A percentile compares a stretch with the other conserved stretches of the same genome.
phyloP scores from a whole-genome alignment of 2,797 vertebrate species.

The Etheostoma nigrum region DNA sequence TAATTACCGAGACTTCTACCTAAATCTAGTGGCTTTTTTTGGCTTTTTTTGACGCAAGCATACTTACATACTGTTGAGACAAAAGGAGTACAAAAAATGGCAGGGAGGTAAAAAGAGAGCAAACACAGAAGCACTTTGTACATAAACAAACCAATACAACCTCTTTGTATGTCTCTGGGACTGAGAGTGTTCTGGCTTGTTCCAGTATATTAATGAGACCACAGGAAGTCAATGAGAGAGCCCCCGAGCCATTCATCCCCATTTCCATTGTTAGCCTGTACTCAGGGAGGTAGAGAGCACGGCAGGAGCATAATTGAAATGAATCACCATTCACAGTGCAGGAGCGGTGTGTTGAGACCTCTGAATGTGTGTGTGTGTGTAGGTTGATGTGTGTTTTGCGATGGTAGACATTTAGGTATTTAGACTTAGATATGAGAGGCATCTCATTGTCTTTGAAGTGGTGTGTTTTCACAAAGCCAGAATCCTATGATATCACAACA shows the following conservation, averaged over 20 bases:
- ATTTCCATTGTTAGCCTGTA: constrained; percentile 66
- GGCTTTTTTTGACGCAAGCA: neutral
- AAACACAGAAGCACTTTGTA: constrained; percentile 17
- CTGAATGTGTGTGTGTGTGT: constrained; percentile 7
- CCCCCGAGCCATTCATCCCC: constrained; percentile 67
- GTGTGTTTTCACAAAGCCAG: neutral
- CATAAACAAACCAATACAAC: neutral
- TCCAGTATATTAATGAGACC: constrained; percentile 69
- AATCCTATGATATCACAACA: neutral
- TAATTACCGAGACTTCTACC: constrained; percentile 7
- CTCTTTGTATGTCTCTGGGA: constrained; percentile 14
- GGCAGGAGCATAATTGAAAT: constrained; percentile 67
- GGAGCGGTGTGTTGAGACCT: constrained; percentile 29
- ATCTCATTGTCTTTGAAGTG: neutral
- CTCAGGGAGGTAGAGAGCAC: constrained; percentile 50
- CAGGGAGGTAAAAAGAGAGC: neutral
- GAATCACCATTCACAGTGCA: constrained; percentile 58
- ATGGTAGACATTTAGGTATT: constrained; percentile 13
- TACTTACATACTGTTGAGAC: neutral
- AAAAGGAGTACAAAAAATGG: neutral
- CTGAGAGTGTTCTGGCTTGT: constrained; percentile 57
- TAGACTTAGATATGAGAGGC: constrained; percentile 5
- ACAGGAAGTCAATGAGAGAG: constrained; percentile 71
- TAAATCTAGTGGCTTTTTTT: neutral
- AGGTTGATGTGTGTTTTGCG: constrained; percentile 19